Evolutionary conservation across 2,113 vertebrate genomes (phyloP).

Genomic region (Numenius arquata): DNA sequence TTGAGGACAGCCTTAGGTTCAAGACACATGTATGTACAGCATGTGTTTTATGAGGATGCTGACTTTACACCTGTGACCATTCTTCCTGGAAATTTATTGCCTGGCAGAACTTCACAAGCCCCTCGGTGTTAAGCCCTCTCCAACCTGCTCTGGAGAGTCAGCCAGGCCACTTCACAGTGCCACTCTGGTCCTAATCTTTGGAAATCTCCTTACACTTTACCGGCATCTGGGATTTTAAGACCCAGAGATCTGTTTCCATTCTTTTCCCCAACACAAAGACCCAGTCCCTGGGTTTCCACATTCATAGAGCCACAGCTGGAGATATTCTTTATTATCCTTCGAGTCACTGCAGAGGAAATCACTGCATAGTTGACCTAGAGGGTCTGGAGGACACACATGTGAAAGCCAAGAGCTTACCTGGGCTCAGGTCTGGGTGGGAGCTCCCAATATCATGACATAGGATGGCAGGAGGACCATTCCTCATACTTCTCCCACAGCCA

Average conservation of each 20-base stretch:
- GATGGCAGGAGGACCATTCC: background rate
- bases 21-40: background rate
- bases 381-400: too few relatives aligned
- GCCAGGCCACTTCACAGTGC: background rate
- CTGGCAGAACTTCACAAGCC: background rate
- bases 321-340: background rate
- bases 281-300: background rate
- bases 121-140: background rate
- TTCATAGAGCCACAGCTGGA: background rate
- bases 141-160: background rate
- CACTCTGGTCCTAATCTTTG: background rate
- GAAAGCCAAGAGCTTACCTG: background rate
- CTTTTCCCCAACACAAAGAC: background rate
- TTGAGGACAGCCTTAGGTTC: background rate
- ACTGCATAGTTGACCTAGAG: background rate
- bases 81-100: background rate
- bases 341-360: background rate
- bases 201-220: background rate
- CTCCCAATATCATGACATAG: background rate
- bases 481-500: background rate
- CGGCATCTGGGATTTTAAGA: background rate
- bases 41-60: background rate
- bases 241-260: background rate
- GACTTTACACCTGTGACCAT: background rate
- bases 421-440: background rate